A percentile compares a stretch with the other conserved stretches of the same genome.
These are phyloP conservation scores for Drosophila phalerata DNA, from an alignment of 2,888 invertebrate species.

Conservation along the genomic window DNA sequence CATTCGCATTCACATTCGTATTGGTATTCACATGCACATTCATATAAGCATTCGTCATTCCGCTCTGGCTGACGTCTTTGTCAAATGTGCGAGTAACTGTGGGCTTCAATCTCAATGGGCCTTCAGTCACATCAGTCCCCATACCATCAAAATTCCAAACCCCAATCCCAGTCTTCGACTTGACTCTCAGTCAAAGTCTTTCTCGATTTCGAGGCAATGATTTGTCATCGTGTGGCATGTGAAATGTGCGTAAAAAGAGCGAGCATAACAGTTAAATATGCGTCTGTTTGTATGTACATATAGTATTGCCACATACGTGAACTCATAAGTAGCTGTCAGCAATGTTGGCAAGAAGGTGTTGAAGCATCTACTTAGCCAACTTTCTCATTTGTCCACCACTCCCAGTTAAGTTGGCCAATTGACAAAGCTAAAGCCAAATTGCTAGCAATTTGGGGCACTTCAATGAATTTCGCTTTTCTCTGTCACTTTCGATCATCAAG, in stretches of 20 bases:
- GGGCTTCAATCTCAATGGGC: slow-evolving; percentile 53
- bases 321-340: slow-evolving; percentile 24
- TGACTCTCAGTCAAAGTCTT: slow-evolving; percentile 1
- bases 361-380: slow-evolving; percentile 40
- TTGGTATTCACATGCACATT: slow-evolving; percentile 24
- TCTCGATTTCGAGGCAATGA: slow-evolving; percentile 32
- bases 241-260: slow-evolving; percentile 28
- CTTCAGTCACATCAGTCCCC: slow-evolving; percentile 7
- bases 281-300: not conserved
- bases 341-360: slow-evolving; percentile 30
- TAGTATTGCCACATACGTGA: slow-evolving; percentile 4
- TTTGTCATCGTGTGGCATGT: slow-evolving; percentile 50
- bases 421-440: slow-evolving; percentile 23
- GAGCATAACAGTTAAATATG: slow-evolving; percentile 25
- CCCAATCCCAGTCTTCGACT: slow-evolving; percentile 1
- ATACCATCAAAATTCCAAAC: slow-evolving; percentile 1
- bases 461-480: slow-evolving; percentile 22
- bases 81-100: slow-evolving; percentile 55
- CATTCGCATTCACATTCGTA: slow-evolving; percentile 20
- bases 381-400: slow-evolving; percentile 21
- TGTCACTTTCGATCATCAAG: not conserved
- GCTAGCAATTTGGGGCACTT: slow-evolving; percentile 25
- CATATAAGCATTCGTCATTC: slow-evolving; percentile 52
- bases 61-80: slow-evolving; percentile 62
- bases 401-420: slow-evolving; percentile 25